Evolutionary conservation across 2,113 vertebrate genomes (phyloP).

Genomic region (Cygnus buccinator): DNA sequence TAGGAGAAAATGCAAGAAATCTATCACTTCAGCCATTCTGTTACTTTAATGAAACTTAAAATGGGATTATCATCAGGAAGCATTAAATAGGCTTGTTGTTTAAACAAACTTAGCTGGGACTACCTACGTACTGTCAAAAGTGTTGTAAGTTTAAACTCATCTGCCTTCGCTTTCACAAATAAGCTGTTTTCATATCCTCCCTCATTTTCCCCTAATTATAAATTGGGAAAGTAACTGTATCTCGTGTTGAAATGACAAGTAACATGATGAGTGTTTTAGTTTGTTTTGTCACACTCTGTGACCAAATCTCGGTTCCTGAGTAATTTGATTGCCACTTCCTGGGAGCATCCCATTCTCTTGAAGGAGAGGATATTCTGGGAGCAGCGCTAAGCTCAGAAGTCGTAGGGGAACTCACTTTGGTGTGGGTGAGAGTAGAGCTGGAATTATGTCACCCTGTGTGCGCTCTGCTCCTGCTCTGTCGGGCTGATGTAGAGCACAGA

Average conservation of each 20-base stretch:
- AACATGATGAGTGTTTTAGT: neutral
- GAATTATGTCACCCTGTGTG: fast-evolving
- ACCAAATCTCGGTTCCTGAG: neutral
- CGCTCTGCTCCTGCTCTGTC: fast-evolving
- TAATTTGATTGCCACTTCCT: neutral
- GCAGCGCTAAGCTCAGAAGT: too few relatives aligned
- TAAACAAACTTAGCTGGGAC: neutral
- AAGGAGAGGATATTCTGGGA: neutral
- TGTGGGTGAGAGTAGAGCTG: neutral
- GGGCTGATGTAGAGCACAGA: neutral
- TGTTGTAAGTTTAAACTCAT: neutral
- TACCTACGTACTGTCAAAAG: neutral
- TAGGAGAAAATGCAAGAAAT: neutral
- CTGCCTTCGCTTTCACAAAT: neutral
- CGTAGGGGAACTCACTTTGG: neutral
- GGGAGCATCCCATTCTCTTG: neutral
- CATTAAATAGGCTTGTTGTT: neutral
- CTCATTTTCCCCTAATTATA: neutral
- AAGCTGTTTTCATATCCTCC: neutral
- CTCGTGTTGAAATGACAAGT: neutral
- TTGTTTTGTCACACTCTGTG: neutral
- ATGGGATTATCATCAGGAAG: neutral
- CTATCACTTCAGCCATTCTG: neutral
- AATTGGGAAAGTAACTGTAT: neutral
- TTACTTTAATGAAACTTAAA: neutral